A percentile compares a stretch with the other conserved stretches of the same genome.
phyloP scores from a whole-genome alignment of 2,888 invertebrate genomes.

The Pristionchus arcanus region DNA sequence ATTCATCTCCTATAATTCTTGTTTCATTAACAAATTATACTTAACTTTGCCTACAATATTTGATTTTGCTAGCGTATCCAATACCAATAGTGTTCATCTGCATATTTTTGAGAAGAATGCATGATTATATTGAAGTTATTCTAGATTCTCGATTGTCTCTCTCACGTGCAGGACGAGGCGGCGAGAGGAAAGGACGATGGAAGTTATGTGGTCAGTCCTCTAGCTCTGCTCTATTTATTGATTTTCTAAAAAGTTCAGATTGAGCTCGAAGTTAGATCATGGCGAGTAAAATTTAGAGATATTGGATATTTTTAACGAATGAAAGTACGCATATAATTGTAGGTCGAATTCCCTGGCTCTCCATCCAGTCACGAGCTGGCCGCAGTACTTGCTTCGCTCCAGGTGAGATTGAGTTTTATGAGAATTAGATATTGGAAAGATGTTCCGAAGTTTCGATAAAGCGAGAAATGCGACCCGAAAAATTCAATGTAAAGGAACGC shows the following conservation, averaged over 20 bases:
- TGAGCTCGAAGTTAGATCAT: neutral
- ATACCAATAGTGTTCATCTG: too few relatives aligned
- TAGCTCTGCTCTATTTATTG: neutral
- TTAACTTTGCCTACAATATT: too few relatives aligned
- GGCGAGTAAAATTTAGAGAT: neutral
- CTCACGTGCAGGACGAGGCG: slow-evolving; percentile 8
- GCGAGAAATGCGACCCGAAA: neutral
- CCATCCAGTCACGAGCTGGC: neutral
- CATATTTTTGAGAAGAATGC: too few relatives aligned
- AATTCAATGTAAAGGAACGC: neutral
- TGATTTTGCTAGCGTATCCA: too few relatives aligned
- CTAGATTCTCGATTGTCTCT: slow-evolving; percentile 29
- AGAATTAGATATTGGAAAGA: neutral
- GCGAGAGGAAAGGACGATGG: neutral
- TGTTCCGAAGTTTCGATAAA: neutral
- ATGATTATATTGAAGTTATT: too few relatives aligned
- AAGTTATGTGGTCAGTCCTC: slow-evolving; percentile 23
- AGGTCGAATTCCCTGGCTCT: neutral
- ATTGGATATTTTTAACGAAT: neutral
- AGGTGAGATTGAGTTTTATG: neutral
- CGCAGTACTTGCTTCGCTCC: neutral
- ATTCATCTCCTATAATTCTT: too few relatives aligned
- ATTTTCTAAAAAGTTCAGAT: too few relatives aligned
- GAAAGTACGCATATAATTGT: neutral
- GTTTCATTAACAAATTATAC: neutral